Evolutionary conservation across 2,797 vertebrate genomes (phyloP), one percentile per base, ranked within the genome.

Genomic region (Falco concolor): DNA sequence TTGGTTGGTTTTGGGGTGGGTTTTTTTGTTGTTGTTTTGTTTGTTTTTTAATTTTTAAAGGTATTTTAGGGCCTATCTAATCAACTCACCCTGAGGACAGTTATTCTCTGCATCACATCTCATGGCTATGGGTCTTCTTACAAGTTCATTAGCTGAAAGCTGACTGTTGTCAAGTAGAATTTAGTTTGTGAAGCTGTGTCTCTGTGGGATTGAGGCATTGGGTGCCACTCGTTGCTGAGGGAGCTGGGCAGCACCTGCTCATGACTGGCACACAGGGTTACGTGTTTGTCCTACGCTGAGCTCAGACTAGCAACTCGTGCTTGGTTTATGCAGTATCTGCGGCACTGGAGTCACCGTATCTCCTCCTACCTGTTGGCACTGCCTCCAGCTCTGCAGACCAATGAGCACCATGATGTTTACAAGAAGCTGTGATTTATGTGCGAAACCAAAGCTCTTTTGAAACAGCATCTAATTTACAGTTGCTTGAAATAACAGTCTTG

Each of bases 41-140:
- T 80, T 13, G 13, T 70, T 87, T 87, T 44, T 44, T 40, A 13
- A 13, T 40, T 60, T n/a, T 68, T 40, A 60, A 63, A 87, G 64
- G 38, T 89, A 63, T 87, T 96, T 95, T 80, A 56, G 61, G 60
- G 64, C 87, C 88, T 90, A 38, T 89, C 52, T 94, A 82, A 92
- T 96, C 60, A 87, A 90, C 63, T 56, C 57, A 32, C 57, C 49
- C 36, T 30, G 60, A 93, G 45, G 42, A 64, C 53, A 64, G 75
- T 87, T 94, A 75, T 72, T 90, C 75, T 87, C 50, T 78, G 14
- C 10, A 8, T 59, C 15, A 7, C 7, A 3, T 84, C 89, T 80
- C 6, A 2, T 60, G 23, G 36, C 28, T 82, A 54, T 82, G 60
- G 56, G 38, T 93, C 70, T 45, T 89, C 81, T 18, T 82, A 36